phyloP scores from a whole-genome alignment of 2,888 invertebrate species.

The Morinoia aosen region DNA sequence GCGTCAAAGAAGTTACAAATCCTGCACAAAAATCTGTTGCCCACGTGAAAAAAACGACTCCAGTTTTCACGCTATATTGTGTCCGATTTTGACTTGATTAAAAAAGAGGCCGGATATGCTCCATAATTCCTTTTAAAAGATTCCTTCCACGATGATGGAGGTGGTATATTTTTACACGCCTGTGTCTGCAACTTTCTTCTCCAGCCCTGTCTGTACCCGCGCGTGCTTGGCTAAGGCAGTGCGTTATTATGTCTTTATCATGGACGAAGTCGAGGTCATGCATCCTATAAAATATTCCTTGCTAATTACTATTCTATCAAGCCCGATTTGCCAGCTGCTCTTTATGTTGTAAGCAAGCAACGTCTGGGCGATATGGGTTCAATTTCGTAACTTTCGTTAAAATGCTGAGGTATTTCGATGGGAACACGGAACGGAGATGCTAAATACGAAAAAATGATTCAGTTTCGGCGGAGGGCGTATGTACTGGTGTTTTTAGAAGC shows the following conservation, averaged over 20 bases:
- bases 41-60: background rate
- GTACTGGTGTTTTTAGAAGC: too few species aligned
- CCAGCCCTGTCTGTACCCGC: background rate
- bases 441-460: too few species aligned
- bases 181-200: background rate
- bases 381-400: background rate
- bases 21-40: background rate
- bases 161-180: background rate
- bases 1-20: background rate
- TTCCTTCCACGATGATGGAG: background rate
- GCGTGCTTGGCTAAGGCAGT: background rate
- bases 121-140: background rate
- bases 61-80: background rate
- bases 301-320: background rate
- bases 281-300: background rate
- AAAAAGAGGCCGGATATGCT: background rate
- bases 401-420: background rate
- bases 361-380: background rate
- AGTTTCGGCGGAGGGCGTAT: too few species aligned
- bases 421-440: too few species aligned
- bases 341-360: background rate
- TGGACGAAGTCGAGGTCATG: conserved; percentile 1
- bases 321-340: background rate
- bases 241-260: background rate
- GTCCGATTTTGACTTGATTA: background rate